These are phyloP conservation scores for Aphis gossypii DNA, from an alignment of 1,140 invertebrate genomes.

Conservation along the genomic window DNA sequence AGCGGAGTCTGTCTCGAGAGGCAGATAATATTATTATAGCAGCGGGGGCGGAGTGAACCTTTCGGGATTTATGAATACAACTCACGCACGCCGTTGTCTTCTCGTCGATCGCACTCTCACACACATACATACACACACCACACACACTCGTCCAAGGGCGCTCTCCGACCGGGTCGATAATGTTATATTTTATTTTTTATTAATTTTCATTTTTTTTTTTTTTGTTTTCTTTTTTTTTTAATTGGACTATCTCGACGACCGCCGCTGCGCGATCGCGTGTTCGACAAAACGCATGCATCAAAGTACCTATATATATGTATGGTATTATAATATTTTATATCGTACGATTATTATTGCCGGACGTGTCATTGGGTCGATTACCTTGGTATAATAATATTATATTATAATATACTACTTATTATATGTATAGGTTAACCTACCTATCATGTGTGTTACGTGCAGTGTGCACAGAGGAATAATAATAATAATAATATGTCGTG, in stretches of 20 bases:
- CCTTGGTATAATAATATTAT: slow-evolving; percentile 10
- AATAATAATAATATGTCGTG: background rate
- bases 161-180: background rate
- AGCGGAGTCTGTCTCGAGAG: background rate
- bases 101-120: background rate
- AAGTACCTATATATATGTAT: background rate
- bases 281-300: slow-evolving; percentile 1
- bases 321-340: background rate
- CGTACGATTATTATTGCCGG: background rate
- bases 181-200: background rate
- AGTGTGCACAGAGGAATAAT: background rate
- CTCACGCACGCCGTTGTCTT: slow-evolving; percentile 20
- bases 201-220: background rate
- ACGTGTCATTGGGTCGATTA: slow-evolving; percentile 19
- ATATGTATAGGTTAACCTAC: background rate
- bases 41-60: background rate
- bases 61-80: slow-evolving; percentile 28
- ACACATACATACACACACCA: background rate
- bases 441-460: background rate
- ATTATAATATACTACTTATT: background rate
- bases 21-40: background rate
- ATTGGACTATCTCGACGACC: slow-evolving; percentile 29
- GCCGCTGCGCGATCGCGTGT: slow-evolving; percentile 23
- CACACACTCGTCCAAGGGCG: background rate
- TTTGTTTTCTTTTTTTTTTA: background rate